Base-by-base conservation (phyloP, 2,113 vertebrate genomes). In the Toxotes jaculatrix region DNA sequence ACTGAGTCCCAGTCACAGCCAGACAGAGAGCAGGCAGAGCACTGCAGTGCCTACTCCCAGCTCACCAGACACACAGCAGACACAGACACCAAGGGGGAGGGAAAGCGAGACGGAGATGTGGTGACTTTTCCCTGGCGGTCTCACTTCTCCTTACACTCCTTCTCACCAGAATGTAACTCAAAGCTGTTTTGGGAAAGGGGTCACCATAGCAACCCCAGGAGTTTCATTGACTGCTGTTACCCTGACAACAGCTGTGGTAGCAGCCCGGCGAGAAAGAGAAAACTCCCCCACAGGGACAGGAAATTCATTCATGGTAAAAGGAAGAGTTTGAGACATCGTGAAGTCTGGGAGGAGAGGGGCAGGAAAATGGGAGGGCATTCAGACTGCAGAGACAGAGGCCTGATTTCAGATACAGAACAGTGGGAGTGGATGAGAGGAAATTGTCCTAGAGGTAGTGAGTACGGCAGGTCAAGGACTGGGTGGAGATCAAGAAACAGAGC, bases 171-270 rank as follows among this genome's bases (percentile, higher is more conserved):
- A 89, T 87, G 80, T 74, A 80, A 87, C 87, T 83, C 89, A 65
- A 91, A 90, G 84, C 86, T 80, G 88, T 92, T 90, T 91, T 92
- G 93, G 93, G 91, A 91, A 91, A 85, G 83, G 61, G 91, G 91
- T 94, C 93, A 91, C 93, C 91, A 94, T 93, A 88, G 92, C 92
- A 93, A 94, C 92, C 88, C 86, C 89, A 88, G 89, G 92, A 93
- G 92, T 91, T 93, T 91, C 91, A 92, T 91, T 89, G 90, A 94
- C 93, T 92, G 85, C 93, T 79, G 93, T 94, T 91, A 91, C 91
- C 93, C 87, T 93, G 93, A 93, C 92, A 91, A 94, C 89, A 92
- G 87, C 88, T 89, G 85, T 80, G 79, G 85, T 85, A 79, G 87
- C 85, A 84, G 88, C 86, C 89, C 75, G 3, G 66, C 45, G 49